phyloP scores from a whole-genome alignment of 1,140 invertebrate genomes.

The Hycleus cichorii region DNA sequence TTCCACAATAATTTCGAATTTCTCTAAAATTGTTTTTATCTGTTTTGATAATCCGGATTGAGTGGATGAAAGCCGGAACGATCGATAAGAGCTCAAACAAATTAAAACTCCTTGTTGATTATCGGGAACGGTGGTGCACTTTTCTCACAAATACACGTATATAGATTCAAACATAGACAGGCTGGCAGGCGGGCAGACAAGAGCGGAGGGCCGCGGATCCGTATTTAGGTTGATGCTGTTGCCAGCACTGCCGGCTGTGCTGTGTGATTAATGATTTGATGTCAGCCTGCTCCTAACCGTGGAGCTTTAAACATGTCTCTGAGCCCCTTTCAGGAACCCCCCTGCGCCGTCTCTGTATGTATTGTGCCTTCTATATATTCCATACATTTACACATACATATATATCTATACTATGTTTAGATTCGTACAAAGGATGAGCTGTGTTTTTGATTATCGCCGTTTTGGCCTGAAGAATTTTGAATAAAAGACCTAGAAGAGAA shows the following conservation, averaged over 20 bases:
- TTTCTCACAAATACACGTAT: constrained; percentile 25
- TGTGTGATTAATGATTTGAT: constrained; percentile 39
- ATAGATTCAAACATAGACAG: not conserved
- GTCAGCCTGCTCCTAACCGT: constrained; percentile 39
- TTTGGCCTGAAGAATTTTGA: constrained; percentile 36
- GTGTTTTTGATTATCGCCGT: constrained; percentile 40
- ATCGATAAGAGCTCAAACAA: constrained; percentile 29
- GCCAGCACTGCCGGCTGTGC: constrained; percentile 36
- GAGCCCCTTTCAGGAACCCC: constrained; percentile 30
- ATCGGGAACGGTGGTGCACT: constrained; percentile 32
- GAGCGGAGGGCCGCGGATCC: constrained; percentile 25
- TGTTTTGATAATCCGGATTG: too few relatives aligned
- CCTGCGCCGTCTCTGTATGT: constrained; percentile 31
- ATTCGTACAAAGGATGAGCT: constrained; percentile 40
- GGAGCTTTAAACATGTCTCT: constrained; percentile 41
- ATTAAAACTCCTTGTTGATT: constrained; percentile 36
- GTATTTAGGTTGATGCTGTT: constrained; percentile 38
- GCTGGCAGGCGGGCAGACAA: constrained; percentile 13
- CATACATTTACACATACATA: too few relatives aligned
- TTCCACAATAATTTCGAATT: too few relatives aligned
- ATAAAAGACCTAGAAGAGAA: constrained; percentile 24
- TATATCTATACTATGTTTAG: constrained; percentile 34
- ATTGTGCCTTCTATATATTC: constrained; percentile 34
- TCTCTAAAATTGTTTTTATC: too few relatives aligned
- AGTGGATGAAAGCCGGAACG: not conserved